Evolutionary conservation across 1,140 invertebrate genomes (phyloP).

Genomic region (Panulirus ornatus): DNA sequence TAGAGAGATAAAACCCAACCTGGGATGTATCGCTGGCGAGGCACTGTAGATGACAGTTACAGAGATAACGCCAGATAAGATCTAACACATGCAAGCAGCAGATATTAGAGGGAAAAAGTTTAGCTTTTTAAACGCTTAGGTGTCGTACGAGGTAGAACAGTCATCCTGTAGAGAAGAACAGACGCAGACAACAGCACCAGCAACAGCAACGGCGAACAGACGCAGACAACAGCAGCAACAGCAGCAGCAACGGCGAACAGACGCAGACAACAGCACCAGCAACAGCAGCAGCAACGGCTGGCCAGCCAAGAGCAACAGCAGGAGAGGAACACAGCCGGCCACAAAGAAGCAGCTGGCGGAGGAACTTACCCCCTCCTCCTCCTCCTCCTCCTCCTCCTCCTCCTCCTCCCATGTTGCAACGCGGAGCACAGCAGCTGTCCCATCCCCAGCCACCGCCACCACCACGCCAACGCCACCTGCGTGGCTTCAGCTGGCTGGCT

Average conservation of each 20-base stretch:
- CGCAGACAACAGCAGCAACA: neutral
- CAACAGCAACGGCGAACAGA: neutral
- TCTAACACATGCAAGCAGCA: too few relatives aligned
- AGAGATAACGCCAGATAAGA: too few relatives aligned
- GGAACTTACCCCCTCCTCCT: neutral
- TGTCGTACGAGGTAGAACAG: too few relatives aligned
- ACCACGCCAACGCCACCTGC: neutral
- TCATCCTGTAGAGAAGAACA: too few relatives aligned
- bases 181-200: too few relatives aligned
- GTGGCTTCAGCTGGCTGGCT: neutral
- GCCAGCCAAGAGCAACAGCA: neutral
- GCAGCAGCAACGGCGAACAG: too few relatives aligned
- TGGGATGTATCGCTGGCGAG: too few relatives aligned
- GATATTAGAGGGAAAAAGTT: too few relatives aligned
- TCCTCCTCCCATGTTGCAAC: too few relatives aligned
- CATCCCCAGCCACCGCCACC: neutral
- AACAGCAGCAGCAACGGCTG: neutral
- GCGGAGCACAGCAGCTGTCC: conserved; percentile 13
- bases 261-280: neutral
- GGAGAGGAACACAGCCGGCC: neutral
- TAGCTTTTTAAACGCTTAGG: too few relatives aligned
- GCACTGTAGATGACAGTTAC: too few relatives aligned
- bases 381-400: neutral
- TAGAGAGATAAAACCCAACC: too few relatives aligned
- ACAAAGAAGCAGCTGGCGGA: neutral